These are phyloP conservation scores for Dasysyrphus albostriatus DNA, from an alignment of 2,888 invertebrate genomes.

Conservation along the genomic window DNA sequence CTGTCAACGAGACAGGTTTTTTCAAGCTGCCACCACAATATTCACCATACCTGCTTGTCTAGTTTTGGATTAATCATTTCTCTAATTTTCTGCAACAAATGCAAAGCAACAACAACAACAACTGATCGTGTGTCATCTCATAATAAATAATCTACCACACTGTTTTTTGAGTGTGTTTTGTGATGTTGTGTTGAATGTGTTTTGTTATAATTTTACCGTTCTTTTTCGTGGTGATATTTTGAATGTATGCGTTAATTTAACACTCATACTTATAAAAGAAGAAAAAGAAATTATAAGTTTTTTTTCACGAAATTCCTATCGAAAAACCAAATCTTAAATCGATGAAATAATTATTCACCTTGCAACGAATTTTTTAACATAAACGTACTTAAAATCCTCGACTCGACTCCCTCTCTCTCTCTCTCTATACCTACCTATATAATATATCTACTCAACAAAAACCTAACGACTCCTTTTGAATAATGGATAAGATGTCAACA, in stretches of 20 bases:
- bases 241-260: constrained; percentile 46
- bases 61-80: constrained; percentile 36
- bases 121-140: constrained; percentile 32
- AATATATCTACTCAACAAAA: neutral
- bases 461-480: constrained; percentile 18
- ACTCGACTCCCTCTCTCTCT: neutral
- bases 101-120: constrained; percentile 19
- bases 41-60: constrained; percentile 71
- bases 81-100: constrained; percentile 45
- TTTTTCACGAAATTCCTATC: constrained; percentile 16
- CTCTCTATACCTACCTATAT: too few relatives aligned
- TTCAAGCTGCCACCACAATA: constrained; percentile 5
- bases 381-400: neutral
- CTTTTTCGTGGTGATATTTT: constrained; percentile 59
- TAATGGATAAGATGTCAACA: constrained; percentile 68
- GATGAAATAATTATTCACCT: constrained; percentile 15
- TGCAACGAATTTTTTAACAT: neutral
- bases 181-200: neutral
- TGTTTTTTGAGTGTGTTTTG: constrained; percentile 5
- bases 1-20: constrained; percentile 65
- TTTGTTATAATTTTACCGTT: constrained; percentile 61
- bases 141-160: constrained; percentile 7
- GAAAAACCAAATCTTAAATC: constrained; percentile 15
- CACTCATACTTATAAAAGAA: constrained; percentile 45
- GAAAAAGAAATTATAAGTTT: neutral